Percentiles rank a stretch among this genome's conserved stretches.
phyloP scores from a whole-genome alignment of 2,888 invertebrate genomes.

The Ethmia dodecea region DNA sequence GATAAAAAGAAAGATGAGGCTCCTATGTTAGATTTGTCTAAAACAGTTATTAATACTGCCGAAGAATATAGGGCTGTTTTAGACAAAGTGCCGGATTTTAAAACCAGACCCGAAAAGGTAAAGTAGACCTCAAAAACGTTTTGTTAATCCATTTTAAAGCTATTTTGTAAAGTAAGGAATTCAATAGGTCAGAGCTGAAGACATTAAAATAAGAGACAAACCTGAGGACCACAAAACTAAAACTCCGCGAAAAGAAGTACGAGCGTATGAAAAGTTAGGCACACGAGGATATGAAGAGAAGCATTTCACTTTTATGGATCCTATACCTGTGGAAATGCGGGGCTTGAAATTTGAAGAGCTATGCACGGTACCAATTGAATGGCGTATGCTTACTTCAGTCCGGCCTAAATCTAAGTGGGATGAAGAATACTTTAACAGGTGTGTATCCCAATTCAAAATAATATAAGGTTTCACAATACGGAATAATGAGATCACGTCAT shows the following conservation, averaged over 20 bases:
- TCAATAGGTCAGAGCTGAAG: slow-evolving; percentile 82
- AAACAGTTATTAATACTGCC: slow-evolving; percentile 84
- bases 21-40: slow-evolving; percentile 90
- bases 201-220: slow-evolving; percentile 85
- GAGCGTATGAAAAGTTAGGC: slow-evolving; percentile 79
- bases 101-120: slow-evolving; percentile 92
- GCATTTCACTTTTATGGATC: slow-evolving; percentile 80
- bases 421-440: slow-evolving; percentile 92
- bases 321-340: slow-evolving; percentile 90
- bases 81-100: slow-evolving; percentile 93
- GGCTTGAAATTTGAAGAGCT: slow-evolving; percentile 85
- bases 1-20: slow-evolving; percentile 91
- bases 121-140: background rate
- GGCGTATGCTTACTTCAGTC: slow-evolving; percentile 94
- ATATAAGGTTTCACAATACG: too few species aligned
- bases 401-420: slow-evolving; percentile 90
- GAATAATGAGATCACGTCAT: too few species aligned
- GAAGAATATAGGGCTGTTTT: slow-evolving; percentile 90
- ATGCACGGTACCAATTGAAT: slow-evolving; percentile 91
- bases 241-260: slow-evolving; percentile 84
- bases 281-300: slow-evolving; percentile 78
- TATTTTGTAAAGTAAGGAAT: too few species aligned
- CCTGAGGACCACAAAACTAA: slow-evolving; percentile 84
- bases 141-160: background rate
- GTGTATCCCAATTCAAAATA: too few species aligned